Evolutionary conservation across 2,113 vertebrate genomes (phyloP).

Genomic region (Phalacrocorax brasilianus): DNA sequence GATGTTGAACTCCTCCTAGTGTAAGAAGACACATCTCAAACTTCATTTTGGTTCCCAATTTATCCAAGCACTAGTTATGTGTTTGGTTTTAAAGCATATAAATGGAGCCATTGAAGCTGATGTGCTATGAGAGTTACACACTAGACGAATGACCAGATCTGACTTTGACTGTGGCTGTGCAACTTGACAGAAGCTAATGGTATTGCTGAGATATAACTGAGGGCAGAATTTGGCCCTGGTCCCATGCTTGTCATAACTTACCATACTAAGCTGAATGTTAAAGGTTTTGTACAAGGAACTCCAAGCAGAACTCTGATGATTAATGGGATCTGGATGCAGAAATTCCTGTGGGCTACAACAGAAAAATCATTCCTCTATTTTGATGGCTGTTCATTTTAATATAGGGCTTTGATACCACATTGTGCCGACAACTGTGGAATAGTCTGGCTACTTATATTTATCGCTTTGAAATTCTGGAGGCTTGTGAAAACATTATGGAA

Average conservation of each 20-base stretch:
- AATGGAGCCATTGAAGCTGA: constrained; percentile 29
- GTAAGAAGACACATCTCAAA: constrained; percentile 42
- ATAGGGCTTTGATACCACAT: constrained; percentile 45
- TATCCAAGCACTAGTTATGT: neutral
- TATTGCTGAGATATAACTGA: neutral
- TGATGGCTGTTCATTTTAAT: constrained; percentile 63
- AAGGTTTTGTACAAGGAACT: constrained; percentile 50
- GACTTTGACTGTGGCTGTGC: neutral
- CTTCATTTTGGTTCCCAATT: constrained; percentile 16
- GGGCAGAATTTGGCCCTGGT: constrained; percentile 54
- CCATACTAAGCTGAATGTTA: constrained; percentile 24
- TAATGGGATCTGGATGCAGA: constrained; percentile 56
- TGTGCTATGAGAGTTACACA: neutral
- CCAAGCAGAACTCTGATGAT: constrained; percentile 33
- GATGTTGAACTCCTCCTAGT: constrained; percentile 6
- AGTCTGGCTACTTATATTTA: constrained; percentile 51
- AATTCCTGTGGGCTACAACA: constrained; percentile 63
- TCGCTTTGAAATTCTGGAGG: constrained; percentile 21
- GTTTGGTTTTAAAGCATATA: constrained; percentile 27
- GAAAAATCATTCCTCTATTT: constrained; percentile 57
- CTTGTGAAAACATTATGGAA: neutral
- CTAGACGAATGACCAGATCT: constrained; percentile 20
- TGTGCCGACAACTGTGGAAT: constrained; percentile 51
- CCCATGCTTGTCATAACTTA: constrained; percentile 43
- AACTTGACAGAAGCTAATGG: constrained; percentile 39